phyloP scores from a whole-genome alignment of 1,140 invertebrate species.

The Drosophila tsacasi region DNA sequence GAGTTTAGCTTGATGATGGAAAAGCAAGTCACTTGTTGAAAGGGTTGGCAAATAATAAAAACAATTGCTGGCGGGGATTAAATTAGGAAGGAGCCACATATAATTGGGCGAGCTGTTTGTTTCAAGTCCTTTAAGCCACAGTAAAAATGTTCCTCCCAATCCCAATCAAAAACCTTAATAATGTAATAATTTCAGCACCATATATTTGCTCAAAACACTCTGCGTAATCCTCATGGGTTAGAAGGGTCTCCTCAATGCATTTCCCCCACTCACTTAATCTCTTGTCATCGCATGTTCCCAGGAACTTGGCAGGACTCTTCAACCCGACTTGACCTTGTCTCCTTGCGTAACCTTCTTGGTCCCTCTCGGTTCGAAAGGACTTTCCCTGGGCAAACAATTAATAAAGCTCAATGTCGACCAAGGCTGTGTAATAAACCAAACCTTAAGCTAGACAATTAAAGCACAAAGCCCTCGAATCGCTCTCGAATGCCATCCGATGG shows the following conservation, averaged over 20 bases:
- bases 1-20: constrained; percentile 49
- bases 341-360: constrained; percentile 22
- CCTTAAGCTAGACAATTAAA: constrained; percentile 79
- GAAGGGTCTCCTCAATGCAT: not conserved
- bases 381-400: constrained; percentile 59
- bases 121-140: not conserved
- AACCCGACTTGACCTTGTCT: constrained; percentile 28
- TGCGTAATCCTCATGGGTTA: not conserved
- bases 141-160: not conserved
- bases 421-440: constrained; percentile 73
- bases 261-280: constrained; percentile 25
- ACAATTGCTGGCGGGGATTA: constrained; percentile 44
- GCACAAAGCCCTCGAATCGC: constrained; percentile 51
- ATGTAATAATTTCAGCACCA: constrained; percentile 11
- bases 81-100: constrained; percentile 18
- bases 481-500: constrained; percentile 33
- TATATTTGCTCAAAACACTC: not conserved
- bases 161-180: not conserved
- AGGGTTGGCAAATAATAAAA: constrained; percentile 55
- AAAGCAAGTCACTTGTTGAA: constrained; percentile 73
- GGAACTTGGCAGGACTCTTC: constrained; percentile 15
- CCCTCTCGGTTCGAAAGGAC: not conserved
- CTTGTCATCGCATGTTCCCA: constrained; percentile 33
- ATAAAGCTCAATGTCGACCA: constrained; percentile 70
- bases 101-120: constrained; percentile 29